These are phyloP conservation scores for Ennomos erosarius DNA, from an alignment of 2,888 invertebrate genomes.

Conservation along the genomic window DNA sequence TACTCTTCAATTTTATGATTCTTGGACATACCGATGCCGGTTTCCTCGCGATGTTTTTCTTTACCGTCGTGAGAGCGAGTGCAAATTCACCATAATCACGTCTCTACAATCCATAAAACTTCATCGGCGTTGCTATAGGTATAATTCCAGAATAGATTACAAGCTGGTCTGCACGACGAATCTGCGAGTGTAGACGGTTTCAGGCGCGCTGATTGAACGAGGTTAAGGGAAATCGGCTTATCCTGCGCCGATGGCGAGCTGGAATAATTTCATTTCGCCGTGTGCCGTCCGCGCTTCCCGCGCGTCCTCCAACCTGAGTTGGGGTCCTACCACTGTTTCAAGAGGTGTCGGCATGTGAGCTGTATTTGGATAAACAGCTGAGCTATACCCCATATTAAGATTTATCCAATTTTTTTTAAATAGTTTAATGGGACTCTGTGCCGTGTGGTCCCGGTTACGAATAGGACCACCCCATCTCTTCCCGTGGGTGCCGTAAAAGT, in stretches of 20 bases:
- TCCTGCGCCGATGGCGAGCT: conserved; percentile 64
- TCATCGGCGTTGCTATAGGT: neutral
- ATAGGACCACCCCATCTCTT: no score
- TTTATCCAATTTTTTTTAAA: no score
- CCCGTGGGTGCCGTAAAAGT: no score
- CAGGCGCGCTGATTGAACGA: conserved; percentile 71
- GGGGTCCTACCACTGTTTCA: conserved; percentile 10
- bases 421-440: no score
- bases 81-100: neutral
- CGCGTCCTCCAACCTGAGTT: neutral
- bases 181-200: conserved; percentile 52
- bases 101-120: conserved; percentile 1
- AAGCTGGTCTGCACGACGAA: conserved; percentile 28
- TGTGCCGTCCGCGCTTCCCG: conserved; percentile 46
- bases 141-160: conserved; percentile 21
- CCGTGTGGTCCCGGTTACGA: no score
- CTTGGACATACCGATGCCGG: no score
- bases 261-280: conserved; percentile 72
- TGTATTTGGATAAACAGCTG: no score
- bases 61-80: no score
- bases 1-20: no score
- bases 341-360: no score
- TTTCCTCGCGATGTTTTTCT: no score
- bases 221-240: conserved; percentile 80
- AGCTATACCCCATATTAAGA: neutral